Base-by-base conservation (phyloP, 92 coral and sea anemone species). In the Actinernus sp. region DNA sequence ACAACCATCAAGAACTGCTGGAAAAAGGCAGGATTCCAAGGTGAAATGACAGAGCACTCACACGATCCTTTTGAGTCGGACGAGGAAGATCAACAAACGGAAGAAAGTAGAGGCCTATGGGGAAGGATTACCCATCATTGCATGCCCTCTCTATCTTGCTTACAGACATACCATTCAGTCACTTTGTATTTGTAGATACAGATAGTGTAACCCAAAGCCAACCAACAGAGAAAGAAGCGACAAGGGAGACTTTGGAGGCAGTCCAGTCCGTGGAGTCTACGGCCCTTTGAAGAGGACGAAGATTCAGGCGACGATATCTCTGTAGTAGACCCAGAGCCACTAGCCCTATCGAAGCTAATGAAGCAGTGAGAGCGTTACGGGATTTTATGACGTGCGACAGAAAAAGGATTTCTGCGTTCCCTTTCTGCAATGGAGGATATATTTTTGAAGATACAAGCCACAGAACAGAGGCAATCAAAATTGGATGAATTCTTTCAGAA, bases 1-100 rank as follows among this genome's bases (percentile, higher is more conserved):
- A 73, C 40, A 24, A 73, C 74, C 4, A 81, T 63, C 55, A 18
- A 58, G 41, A 81, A 81, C 75, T 81, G 86, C 62, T 79, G 86
- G 86, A 79, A 60, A 48, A 79, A 79, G 56, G 86, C 78, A 62
- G 72, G 60, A 47, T 81, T 81, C 34, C 81, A 74, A 53, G 81
- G 63, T 13, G 80, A 73, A 37, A 71, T 73, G 13, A 32, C 40
- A 24, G 81, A 73, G 63, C 71, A 71, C 26, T 32, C 74, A 9
- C 34, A 71, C 38, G 87, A 80, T 51, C 87, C 74, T 31, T 80
- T 80, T 47, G 63, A 71, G 68, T 80, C 62, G 12, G 60, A 61
- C 31, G 65, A 79, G 23, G 85, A 78, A 61, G 50, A 33, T 31
- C 57, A 58, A 27, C 46, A 49, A 47, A 46, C 40, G 44, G 32